Base-by-base conservation (phyloP, 2,797 vertebrate species). In the Craterocephalus amniculus region DNA sequence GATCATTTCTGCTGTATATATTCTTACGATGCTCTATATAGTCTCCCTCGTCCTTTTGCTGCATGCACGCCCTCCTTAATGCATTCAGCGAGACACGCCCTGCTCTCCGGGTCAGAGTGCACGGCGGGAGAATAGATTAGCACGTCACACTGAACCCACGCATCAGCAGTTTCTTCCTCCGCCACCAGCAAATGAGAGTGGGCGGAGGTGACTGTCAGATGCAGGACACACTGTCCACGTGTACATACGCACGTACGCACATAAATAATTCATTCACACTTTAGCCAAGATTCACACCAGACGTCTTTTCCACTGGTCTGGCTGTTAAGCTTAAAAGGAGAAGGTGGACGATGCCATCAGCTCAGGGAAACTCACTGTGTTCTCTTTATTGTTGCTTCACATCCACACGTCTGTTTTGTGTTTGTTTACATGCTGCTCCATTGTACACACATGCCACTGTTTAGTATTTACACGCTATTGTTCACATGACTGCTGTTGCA, bases 111-210 rank as follows among this genome's bases (percentile, higher is more conserved):
- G 85, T 70, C 86, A 83, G 73, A 81, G 82, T 81, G 70, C 85
- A 90, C 61, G 62, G 84, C 83, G 70, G 62, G 70, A 80, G 59
- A 76, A 85, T 88, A 62, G 79, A 89, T 89, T 83, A 67, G 63
- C 69, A 71, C 78, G 73, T 79, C 84, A 81, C 29, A 2, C 52
- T 62, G 60, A 80, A 51, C 55, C 31, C 54, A 27, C 52, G 52
- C 73, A 48, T 91, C 87, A 90, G 88, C 88, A 78, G 32, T 79
- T 87, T 83, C 62, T 59, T 64, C 70, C 68, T 67, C 61, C 45
- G 29, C 75, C 76, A 52, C 40, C 45, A 64, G 71, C 67, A 27
- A 71, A 72, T 67, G 69, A 70, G 74, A 45, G 59, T 8, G 58
- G 74, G 49, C 27, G 68, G 62, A 76, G 43, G 58, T 58, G 73